Evolutionary conservation across 2,113 vertebrate genomes (phyloP).

Genomic region (Colistium nudipinnis): DNA sequence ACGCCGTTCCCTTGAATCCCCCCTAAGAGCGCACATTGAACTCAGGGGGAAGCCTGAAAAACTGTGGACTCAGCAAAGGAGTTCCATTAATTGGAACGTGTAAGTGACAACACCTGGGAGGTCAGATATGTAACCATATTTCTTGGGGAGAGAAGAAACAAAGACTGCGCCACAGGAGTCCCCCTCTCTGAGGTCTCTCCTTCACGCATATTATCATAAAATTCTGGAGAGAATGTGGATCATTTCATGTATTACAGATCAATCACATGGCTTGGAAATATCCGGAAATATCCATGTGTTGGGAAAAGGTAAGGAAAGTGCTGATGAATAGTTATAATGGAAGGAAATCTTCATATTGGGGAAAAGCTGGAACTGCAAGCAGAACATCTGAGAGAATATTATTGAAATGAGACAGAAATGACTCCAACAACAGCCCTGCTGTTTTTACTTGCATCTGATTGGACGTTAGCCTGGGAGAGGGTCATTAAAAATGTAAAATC

Average conservation of each 20-base stretch:
- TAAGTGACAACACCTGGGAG: conserved; percentile 1
- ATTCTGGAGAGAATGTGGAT: background rate
- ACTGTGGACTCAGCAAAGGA: conserved; percentile 40
- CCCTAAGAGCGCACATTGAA: conserved; percentile 9
- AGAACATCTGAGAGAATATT: background rate
- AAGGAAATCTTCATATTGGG: background rate
- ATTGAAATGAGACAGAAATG: background rate
- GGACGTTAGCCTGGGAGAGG: background rate
- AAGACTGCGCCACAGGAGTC: background rate
- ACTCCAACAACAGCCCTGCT: background rate
- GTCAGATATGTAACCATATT: background rate
- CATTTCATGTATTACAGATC: conserved; percentile 5
- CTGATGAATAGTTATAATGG: background rate
- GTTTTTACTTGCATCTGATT: too few species aligned
- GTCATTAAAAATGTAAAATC: conserved; percentile 30
- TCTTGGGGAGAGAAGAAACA: background rate
- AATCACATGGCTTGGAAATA: background rate
- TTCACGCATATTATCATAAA: background rate
- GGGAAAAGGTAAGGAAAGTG: background rate
- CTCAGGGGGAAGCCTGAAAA: conserved; percentile 23
- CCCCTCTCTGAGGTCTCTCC: background rate
- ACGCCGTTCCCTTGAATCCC: conserved; percentile 32
- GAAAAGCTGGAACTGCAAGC: background rate
- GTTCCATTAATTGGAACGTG: conserved; percentile 13
- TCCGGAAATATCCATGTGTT: background rate